These are phyloP conservation scores for Harpagifer antarcticus DNA, from an alignment of 2,797 vertebrate genomes.

Conservation along the genomic window DNA sequence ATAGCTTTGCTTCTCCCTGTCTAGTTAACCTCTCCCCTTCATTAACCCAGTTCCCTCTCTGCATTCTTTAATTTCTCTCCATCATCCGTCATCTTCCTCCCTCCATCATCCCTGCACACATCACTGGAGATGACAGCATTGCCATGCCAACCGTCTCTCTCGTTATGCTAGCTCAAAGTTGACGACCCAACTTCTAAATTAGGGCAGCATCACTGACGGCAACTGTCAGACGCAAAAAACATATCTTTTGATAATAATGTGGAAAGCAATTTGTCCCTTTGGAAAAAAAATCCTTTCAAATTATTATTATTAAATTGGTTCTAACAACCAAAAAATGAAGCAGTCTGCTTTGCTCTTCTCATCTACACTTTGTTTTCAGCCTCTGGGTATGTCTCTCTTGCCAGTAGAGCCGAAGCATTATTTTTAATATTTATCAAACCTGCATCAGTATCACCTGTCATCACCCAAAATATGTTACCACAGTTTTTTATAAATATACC, in stretches of 20 bases:
- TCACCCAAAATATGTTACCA: background rate
- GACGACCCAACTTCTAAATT: conserved; percentile 29
- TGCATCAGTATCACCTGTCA: background rate
- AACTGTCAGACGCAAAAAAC: conserved; percentile 28
- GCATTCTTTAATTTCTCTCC: conserved; percentile 20
- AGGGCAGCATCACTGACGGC: conserved; percentile 11
- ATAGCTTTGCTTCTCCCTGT: conserved; percentile 19
- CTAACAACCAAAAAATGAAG: background rate
- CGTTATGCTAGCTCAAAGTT: conserved; percentile 37
- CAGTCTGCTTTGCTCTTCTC: background rate
- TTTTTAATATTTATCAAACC: conserved; percentile 12
- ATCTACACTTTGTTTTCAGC: background rate
- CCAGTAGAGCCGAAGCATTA: conserved; percentile 1
- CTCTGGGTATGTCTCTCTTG: background rate
- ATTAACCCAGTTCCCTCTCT: conserved; percentile 31
- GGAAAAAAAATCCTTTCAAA: background rate
- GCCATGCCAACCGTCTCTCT: conserved; percentile 22
- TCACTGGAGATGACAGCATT: conserved; percentile 31
- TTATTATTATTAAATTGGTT: conserved; percentile 11
- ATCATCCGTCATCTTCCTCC: conserved; percentile 28
- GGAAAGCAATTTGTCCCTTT: conserved; percentile 2
- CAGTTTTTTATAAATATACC: background rate
- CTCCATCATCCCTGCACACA: conserved; percentile 6
- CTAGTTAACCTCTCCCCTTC: conserved; percentile 18
- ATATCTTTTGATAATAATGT: conserved; percentile 30